These are phyloP conservation scores for Sialia sialis DNA, from an alignment of 2,113 vertebrate species.

Conservation along the genomic window DNA sequence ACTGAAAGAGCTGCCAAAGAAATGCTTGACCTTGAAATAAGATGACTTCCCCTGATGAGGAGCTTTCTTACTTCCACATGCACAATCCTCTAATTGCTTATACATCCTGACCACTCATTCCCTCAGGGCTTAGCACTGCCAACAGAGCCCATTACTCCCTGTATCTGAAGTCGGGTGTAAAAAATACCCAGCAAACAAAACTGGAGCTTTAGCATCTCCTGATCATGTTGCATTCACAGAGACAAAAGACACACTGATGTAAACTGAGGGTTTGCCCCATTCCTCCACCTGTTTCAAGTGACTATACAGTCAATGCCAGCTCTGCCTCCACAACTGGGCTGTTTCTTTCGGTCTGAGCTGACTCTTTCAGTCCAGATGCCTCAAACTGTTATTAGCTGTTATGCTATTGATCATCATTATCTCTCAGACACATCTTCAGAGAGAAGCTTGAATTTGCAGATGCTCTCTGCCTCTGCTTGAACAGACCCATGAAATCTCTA, in stretches of 20 bases:
- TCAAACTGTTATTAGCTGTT: not conserved
- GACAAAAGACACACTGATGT: not conserved
- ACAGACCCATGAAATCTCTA: not conserved
- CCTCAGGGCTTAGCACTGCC: not conserved
- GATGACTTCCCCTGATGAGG: rapidly evolving
- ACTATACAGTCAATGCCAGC: not conserved
- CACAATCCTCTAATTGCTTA: not conserved
- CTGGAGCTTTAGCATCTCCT: not conserved
- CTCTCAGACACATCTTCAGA: not conserved
- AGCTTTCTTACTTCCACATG: not conserved
- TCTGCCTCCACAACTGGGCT: not conserved
- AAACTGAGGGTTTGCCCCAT: not conserved
- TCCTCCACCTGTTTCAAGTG: not conserved
- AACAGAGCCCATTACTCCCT: not conserved
- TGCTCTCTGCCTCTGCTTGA: not conserved
- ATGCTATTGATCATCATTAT: not conserved
- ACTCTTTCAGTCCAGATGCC: not conserved
- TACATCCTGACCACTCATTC: not conserved
- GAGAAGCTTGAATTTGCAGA: not conserved
- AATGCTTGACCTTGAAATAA: not conserved
- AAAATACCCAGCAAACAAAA: not conserved
- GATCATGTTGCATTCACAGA: not conserved
- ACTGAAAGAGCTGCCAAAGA: not conserved
- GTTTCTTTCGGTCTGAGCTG: not conserved
- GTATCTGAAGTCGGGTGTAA: not conserved